Evolutionary conservation across 2,113 vertebrate species (phyloP), one percentile per base, ranked within the genome.

Genomic region (Hylia prasina): DNA sequence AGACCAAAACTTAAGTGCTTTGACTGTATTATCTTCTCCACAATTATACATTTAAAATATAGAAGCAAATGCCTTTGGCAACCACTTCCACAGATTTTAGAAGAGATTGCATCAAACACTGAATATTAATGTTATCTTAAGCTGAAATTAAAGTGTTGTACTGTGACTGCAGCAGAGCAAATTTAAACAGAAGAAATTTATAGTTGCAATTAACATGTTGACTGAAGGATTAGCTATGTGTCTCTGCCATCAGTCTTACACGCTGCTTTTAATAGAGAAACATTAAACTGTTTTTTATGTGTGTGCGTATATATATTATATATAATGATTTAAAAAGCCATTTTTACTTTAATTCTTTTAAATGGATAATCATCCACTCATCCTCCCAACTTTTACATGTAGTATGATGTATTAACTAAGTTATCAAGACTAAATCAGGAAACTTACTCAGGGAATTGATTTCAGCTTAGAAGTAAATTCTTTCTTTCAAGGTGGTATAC

Each of bases 141-240:
- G 5, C 22, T 68, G 65, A 96, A 93, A 90, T 85, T 69, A 65
- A 70, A 87, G 35, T 65, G 31, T 64, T 90, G 39, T 75, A 48
- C n/a, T 68, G 60, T 78, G 69, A 92, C 84, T 84, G 82, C 60
- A 92, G 64, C 4, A 10, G 14, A 82, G 39, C 27, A 79, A 82
- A 72, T 96, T 82, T 72, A 85, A 79, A 84, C 27, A 83, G 47
- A 77, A 80, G 17, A 63, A 93, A 95, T 78, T 82, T 93, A 90
- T n/a, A 89, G 80, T 81, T 89, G 85, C 44, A 93, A 91, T 95
- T 94, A 96, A 79, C 53, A 56, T 56, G 78, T 89, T 89, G 94
- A 28, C 61, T 51, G 24, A 87, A 87, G 48, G 82, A 92, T 76
- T 71, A 87, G 60, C 61, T 91, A 45, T 8, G 9, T 13, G 33